phyloP scores from a whole-genome alignment of 2,888 invertebrate genomes.

The Troglohyphantes excavatus region DNA sequence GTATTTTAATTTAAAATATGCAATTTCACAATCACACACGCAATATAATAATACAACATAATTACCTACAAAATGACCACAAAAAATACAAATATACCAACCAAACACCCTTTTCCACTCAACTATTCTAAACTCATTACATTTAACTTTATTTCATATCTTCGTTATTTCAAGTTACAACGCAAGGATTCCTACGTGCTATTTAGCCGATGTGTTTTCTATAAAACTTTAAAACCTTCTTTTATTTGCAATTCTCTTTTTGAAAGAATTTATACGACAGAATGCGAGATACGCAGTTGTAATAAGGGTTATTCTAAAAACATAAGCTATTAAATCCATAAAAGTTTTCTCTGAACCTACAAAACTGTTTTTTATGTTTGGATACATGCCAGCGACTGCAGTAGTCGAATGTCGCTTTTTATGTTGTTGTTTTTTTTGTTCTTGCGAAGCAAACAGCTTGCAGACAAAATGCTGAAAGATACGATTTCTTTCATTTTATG shows the following conservation, averaged over 20 bases:
- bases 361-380: slow-evolving; percentile 20
- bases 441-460: slow-evolving; percentile 28
- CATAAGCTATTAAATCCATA: slow-evolving; percentile 49
- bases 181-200: no score
- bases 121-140: no score
- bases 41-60: no score
- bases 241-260: not conserved
- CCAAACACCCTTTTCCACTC: no score
- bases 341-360: slow-evolving; percentile 31
- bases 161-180: no score
- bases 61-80: no score
- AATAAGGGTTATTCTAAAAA: slow-evolving; percentile 39
- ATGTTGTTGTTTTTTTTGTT: not conserved
- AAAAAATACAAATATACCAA: no score
- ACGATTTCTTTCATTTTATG: slow-evolving; percentile 36
- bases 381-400: slow-evolving; percentile 16
- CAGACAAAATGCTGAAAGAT: slow-evolving; percentile 27
- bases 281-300: slow-evolving; percentile 12
- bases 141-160: no score
- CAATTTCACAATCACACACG: no score
- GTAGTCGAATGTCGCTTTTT: not conserved
- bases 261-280: slow-evolving; percentile 2
- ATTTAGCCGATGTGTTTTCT: not conserved
- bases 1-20: no score
- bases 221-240: not conserved